Percentiles rank a stretch among this genome's conserved stretches.
Evolutionary conservation across 2,113 vertebrate species (phyloP).

Genomic region (Hipposideros armiger): DNA sequence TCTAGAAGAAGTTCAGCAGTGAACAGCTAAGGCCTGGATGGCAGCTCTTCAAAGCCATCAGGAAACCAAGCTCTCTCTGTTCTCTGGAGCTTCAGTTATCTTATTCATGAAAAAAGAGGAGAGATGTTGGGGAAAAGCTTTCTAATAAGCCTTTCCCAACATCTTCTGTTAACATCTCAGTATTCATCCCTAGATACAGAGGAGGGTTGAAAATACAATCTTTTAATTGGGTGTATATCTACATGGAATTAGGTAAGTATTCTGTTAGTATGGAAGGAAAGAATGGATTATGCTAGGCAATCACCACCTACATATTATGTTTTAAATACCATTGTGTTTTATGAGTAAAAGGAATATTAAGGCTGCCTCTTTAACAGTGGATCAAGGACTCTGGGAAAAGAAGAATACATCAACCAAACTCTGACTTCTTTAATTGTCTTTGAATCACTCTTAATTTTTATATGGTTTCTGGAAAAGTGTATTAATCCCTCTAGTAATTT

Average conservation of each 20-base stretch:
- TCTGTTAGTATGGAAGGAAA: background rate
- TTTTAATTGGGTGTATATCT: background rate
- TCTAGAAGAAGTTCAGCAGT: background rate
- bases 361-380: background rate
- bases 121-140: background rate
- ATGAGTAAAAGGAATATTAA: background rate
- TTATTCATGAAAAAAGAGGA: background rate
- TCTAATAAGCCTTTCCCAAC: background rate
- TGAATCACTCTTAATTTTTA: constrained; percentile 31
- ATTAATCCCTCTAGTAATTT: constrained; percentile 3
- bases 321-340: background rate
- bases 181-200: background rate
- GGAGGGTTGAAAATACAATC: background rate
- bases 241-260: background rate
- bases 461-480: background rate
- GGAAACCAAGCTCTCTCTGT: background rate
- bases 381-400: background rate
- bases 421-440: background rate
- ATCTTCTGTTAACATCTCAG: background rate
- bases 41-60: background rate
- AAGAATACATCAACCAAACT: background rate
- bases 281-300: background rate
- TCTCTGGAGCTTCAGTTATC: background rate
- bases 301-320: background rate
- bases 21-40: background rate